A percentile compares a stretch with the other conserved stretches of the same genome.
Conservation (phyloP, 2,888 invertebrate species). For the Cephus pygmeus region DNA sequence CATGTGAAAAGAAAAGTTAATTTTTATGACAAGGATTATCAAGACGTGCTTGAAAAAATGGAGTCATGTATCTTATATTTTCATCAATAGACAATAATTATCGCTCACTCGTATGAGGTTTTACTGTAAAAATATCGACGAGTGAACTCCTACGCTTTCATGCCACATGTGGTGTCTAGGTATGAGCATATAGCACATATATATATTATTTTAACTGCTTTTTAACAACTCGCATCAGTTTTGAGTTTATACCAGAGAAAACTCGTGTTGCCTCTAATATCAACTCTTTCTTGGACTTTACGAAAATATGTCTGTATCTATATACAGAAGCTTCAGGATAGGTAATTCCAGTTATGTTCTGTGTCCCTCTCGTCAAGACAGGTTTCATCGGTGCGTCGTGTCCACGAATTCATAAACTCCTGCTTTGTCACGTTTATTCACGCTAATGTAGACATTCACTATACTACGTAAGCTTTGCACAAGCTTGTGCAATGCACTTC, state of each 20-base stretch:
- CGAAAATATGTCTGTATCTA: background rate
- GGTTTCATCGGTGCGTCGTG: background rate
- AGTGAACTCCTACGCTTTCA: no score
- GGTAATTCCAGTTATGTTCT: background rate
- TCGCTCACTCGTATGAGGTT: no score
- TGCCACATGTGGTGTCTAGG: no score
- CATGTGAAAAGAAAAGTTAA: background rate
- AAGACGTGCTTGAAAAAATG: background rate
- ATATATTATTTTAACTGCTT: no score
- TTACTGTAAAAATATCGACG: no score
- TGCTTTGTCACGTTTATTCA: background rate
- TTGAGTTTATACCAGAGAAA: no score
- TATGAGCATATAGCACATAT: no score
- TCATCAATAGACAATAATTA: no score
- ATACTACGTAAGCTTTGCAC: background rate
- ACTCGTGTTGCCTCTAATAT: no score
- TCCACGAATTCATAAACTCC: background rate
- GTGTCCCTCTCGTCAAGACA: background rate
- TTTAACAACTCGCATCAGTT: no score
- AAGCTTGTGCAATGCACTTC: background rate
- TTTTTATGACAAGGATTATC: background rate
- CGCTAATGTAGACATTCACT: background rate
- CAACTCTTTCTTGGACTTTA: background rate
- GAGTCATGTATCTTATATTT: no score
- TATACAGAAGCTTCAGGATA: background rate